These are phyloP conservation scores for Pongo abelii DNA, from an alignment of 2,113 vertebrate species.

Conservation along the genomic window DNA sequence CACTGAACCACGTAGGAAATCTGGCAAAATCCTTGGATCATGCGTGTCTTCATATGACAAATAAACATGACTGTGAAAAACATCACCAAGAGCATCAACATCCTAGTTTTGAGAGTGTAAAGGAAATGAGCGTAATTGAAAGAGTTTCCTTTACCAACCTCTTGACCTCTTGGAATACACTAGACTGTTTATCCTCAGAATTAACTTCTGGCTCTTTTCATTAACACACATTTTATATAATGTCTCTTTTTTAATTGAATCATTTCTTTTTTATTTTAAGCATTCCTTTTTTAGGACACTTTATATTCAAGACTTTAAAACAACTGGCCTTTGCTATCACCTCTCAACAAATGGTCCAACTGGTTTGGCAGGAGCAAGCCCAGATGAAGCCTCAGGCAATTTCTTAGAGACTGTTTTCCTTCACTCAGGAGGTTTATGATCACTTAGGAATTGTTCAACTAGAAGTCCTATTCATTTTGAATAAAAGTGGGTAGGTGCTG, in stretches of 20 bases:
- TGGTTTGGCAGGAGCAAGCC: neutral
- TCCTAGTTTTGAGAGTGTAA: neutral
- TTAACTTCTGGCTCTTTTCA: neutral
- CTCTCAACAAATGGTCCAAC: neutral
- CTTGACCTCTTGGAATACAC: neutral
- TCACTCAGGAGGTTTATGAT: neutral
- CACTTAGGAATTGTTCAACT: neutral
- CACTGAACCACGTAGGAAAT: neutral
- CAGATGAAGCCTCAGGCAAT: too few species aligned
- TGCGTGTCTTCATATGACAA: neutral
- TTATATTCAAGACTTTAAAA: neutral
- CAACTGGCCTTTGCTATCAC: neutral
- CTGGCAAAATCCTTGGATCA: neutral
- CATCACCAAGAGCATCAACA: neutral
- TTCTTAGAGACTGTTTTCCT: neutral
- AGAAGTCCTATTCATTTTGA: neutral
- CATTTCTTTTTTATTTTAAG: neutral
- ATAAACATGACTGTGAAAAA: too few species aligned
- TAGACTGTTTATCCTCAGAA: neutral
- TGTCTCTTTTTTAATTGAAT: too few species aligned
- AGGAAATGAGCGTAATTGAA: neutral
- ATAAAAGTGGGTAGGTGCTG: rapidly evolving
- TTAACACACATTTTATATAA: neutral
- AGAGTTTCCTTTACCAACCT: neutral
- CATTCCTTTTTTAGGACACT: neutral